A percentile compares a stretch with the other conserved stretches of the same genome.
These are phyloP conservation scores for Sericinus montela DNA, from an alignment of 2,888 invertebrate genomes.

Conservation along the genomic window DNA sequence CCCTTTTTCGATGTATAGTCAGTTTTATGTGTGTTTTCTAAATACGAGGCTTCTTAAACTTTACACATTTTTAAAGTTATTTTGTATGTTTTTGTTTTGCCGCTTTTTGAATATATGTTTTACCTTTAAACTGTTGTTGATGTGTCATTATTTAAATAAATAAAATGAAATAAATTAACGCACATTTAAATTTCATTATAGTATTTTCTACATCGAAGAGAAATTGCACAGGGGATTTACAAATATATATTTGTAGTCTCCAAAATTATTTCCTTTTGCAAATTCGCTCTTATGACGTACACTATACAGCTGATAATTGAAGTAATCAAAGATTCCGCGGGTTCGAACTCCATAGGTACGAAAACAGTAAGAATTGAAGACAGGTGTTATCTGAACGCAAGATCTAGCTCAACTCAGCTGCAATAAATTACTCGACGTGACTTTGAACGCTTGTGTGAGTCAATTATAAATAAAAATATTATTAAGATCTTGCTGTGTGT, in stretches of 20 bases:
- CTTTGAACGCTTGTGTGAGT: conserved; percentile 4
- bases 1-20: no score
- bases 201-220: conserved; percentile 8
- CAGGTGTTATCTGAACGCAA: conserved; percentile 18
- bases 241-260: not conserved
- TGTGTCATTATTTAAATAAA: no score
- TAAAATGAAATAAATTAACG: conserved; percentile 15
- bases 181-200: conserved; percentile 13
- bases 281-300: not conserved
- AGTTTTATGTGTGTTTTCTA: no score
- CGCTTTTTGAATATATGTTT: no score
- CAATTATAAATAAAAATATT: no score
- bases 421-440: conserved; percentile 20
- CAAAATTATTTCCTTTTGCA: not conserved
- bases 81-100: no score
- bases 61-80: no score
- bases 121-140: no score
- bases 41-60: no score
- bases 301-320: not conserved
- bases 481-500: no score
- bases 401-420: conserved; percentile 19
- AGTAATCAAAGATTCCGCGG: not conserved
- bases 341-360: not conserved
- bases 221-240: conserved; percentile 12
- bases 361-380: conserved; percentile 16